Base-by-base conservation (phyloP, 2,113 vertebrate species). In the Apteryx mantelli region DNA sequence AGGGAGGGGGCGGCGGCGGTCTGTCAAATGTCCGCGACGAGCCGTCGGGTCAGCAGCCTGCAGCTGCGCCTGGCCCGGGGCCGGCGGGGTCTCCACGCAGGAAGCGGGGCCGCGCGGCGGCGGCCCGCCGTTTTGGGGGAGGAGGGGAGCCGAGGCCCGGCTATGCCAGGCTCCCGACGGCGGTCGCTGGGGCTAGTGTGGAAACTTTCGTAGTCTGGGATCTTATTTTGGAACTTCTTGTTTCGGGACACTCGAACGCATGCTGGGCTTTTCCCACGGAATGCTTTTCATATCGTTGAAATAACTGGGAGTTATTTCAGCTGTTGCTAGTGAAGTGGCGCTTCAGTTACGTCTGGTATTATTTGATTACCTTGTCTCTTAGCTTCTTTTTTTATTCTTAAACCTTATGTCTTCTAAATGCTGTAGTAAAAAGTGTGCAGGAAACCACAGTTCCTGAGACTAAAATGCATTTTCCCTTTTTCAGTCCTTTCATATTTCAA, bases 391-490 rank as follows among this genome's bases (percentile, higher is more conserved):
- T 55, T 55, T 26, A 36, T 66, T 4, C 11, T 46, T 25, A 52
- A 69, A 13, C 66, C 1, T 1, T 1, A 0, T 25, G 7, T 42
- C 80, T 79, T 56, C 10, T 53, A 44, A 40, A 30, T 0, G 0
- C 8, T 5, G 4, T n/a, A 40, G 58, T 25, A 40, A 40, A 74
- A 76, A 10, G 5, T 24, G 4, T 53, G 10, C 0, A 0, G n/a
- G 2, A 12, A 74, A 5, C 7, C 2, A 12, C 15, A 87, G 16
- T 77, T 88, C 19, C 3, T 40, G 5, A 56, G 82, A 89, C 36
- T 46, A 48, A 61, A 60, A 25, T 11, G 4, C 2, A 0, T 3
- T 56, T 87, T 63, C 5, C 17, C 1, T 0, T 0, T 74, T 91
- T 81, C 5, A 11, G 1, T 1, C 34, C 0, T 56, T 52, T 60